Base-by-base conservation (phyloP, 2,888 invertebrate genomes). In the Zootermopsis nevadensis region DNA sequence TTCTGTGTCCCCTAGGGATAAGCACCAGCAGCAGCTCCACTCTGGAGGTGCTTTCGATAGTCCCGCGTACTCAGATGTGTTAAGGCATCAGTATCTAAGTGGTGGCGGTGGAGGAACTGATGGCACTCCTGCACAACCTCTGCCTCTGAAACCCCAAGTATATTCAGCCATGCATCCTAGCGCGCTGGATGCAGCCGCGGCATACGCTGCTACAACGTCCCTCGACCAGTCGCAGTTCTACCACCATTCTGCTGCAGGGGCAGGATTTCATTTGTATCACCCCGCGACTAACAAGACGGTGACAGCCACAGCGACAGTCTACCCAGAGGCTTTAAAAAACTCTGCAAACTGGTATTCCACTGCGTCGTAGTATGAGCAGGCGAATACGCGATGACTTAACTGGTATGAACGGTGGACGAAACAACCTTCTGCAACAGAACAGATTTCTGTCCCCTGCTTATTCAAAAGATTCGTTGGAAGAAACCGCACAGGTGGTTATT, bases 1-100 rank as follows among this genome's bases (percentile, higher is more conserved):
- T n/a, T 98, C 98, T 6, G 98, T 98, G 1, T 98, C 98, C 8
- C 98, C 98, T 0, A 92, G 98, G 85, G 98, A 98, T 88, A 97
- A 94, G 87, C 93, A 91, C 89, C 93, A 92, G 88, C 95, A 93
- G 87, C 94, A 94, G 87, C 89, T 91, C 84, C 91, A 91, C 84
- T 87, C 88, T 86, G 84, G 83, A 53, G 84, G 85, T 72, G 85
- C 86, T 33, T 86, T 86, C 85, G 86, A 86, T 83, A 82, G 84
- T 55, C 80, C 85, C 72, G 84, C 86, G 22, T 86, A 87, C 84
- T 85, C 87, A 24, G 87, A 88, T 87, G 93, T 95, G 86, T 88
- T 93, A 86, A 88, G 92, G 87, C 90, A 92, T 88, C 91, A 93
- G 88, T 94, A 95, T 90, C 92, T 94, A 27, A 93, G 94, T 88